phyloP scores from a whole-genome alignment of 2,888 invertebrate species.

The Drosophila crucigera region DNA sequence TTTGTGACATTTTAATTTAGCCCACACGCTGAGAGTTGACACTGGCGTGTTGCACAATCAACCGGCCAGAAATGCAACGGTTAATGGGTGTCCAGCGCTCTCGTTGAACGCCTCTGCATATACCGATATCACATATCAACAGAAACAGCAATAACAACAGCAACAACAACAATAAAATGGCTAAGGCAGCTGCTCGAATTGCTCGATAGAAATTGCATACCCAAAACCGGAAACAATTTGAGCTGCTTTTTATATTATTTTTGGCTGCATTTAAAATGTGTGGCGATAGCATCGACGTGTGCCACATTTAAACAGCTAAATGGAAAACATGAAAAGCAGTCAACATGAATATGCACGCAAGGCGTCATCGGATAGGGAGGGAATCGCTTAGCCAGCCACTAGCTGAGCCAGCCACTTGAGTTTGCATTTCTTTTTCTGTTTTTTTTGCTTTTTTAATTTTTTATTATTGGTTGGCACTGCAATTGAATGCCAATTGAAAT shows the following conservation, averaged over 20 bases:
- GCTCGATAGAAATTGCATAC: conserved; percentile 60
- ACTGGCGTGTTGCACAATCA: conserved; percentile 56
- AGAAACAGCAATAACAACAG: conserved; percentile 4
- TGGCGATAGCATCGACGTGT: conserved; percentile 75
- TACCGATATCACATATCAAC: conserved; percentile 10
- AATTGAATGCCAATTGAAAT: conserved; percentile 70
- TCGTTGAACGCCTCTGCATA: conserved; percentile 44
- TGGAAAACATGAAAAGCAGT: conserved; percentile 64
- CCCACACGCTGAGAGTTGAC: conserved; percentile 28
- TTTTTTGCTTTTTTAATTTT: not conserved
- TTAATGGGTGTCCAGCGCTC: conserved; percentile 18
- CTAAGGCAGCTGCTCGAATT: conserved; percentile 16
- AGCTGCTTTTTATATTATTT: conserved; percentile 49
- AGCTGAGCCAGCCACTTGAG: conserved; percentile 48
- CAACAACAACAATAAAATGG: conserved; percentile 21
- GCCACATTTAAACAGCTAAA: conserved; percentile 71
- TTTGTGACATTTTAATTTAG: conserved; percentile 30
- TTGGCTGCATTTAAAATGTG: conserved; percentile 54
- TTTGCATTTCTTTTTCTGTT: conserved; percentile 59
- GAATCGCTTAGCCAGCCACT: not conserved
- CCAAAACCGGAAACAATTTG: conserved; percentile 73
- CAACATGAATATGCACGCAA: conserved; percentile 47
- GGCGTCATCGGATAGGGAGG: conserved; percentile 4
- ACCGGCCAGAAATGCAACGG: conserved; percentile 11
- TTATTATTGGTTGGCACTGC: conserved; percentile 56